These are phyloP conservation scores for Argynnis bischoffii DNA, from an alignment of 2,888 invertebrate species.

Conservation along the genomic window DNA sequence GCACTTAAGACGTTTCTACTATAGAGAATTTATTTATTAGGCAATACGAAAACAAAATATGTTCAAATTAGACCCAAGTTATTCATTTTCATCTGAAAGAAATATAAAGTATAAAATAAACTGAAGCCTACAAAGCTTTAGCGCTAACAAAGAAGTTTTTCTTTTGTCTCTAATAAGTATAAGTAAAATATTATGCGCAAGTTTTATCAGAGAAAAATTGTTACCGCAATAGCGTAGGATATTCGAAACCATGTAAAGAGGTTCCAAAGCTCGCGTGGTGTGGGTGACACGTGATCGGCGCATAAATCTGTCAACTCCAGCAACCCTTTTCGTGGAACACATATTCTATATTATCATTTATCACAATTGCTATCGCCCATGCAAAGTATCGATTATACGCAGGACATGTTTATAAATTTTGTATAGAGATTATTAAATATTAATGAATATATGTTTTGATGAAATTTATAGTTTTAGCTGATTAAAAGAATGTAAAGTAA, in stretches of 20 bases:
- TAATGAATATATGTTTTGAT: no score
- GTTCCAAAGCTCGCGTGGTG: slow-evolving; percentile 63
- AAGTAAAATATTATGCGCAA: neutral
- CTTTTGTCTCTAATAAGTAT: slow-evolving; percentile 3
- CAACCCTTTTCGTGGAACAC: slow-evolving; percentile 30
- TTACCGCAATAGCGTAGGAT: slow-evolving; percentile 35
- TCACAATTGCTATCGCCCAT: slow-evolving; percentile 21
- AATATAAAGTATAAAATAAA: neutral
- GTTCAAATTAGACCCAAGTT: neutral
- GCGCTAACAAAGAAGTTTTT: slow-evolving; percentile 6
- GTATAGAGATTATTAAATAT: no score
- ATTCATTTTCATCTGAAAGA: neutral
- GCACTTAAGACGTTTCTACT: neutral
- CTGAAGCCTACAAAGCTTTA: slow-evolving; percentile 2
- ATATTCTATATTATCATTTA: slow-evolving; percentile 10
- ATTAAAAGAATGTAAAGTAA: no score
- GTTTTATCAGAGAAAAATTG: slow-evolving; percentile 28
- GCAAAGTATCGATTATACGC: slow-evolving; percentile 7
- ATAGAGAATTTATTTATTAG: neutral
- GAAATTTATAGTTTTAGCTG: no score
- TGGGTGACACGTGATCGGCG: slow-evolving; percentile 62
- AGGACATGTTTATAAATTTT: neutral
- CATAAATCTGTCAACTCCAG: slow-evolving; percentile 68
- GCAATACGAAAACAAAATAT: neutral
- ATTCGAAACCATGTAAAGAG: slow-evolving; percentile 45